Evolutionary conservation across 2,113 vertebrate genomes (phyloP), one percentile per base, ranked within the genome.

Genomic region (Arizona elegans): DNA sequence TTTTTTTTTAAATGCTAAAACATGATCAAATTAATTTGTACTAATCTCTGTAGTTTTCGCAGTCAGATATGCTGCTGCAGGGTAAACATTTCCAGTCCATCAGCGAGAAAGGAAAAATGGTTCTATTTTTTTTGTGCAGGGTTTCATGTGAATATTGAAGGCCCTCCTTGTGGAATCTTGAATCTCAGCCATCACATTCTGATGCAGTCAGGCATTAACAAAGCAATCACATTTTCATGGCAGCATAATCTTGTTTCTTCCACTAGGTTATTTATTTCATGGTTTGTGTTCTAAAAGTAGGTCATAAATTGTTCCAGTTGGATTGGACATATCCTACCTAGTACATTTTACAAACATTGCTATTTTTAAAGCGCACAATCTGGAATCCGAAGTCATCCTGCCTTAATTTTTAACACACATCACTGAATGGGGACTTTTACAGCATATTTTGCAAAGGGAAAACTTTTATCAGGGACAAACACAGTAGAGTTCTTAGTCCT

Each of bases 261-360:
- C 62, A 65, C n/a, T 12, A 8, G n/a, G 15, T 47, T 58, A 88
- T 88, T 59, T 56, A 86, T 93, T 86, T 90, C 70, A 93, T 86
- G 88, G 55, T 62, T 50, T 88, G 26, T 92, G 54, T 65, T 88
- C 91, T 26, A 26, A 70, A 92, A 88, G 91, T 92, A 92, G 55
- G 75, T 90, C 70, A 90, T 56, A 92, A 58, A 12, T 70, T 62
- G 24, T 90, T 86, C 59, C 26, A 55, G 88, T 50, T 86, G 70
- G 75, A 38, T 62, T 24, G 54, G 81, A 5, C 54, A 50, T 47
- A 29, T 81, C 53, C 43, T 75, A 56, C 53, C 43, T 75, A 56
- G n/a, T 50, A 56, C 21, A 11, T 23, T 50, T 43, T 53, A 53
- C 15, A 62, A 86, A 52, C 43, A 1, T 8, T 17, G 3, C 19